These are phyloP conservation scores for Halocaridina rubra DNA, from an alignment of 2,888 invertebrate species.

Conservation along the genomic window DNA sequence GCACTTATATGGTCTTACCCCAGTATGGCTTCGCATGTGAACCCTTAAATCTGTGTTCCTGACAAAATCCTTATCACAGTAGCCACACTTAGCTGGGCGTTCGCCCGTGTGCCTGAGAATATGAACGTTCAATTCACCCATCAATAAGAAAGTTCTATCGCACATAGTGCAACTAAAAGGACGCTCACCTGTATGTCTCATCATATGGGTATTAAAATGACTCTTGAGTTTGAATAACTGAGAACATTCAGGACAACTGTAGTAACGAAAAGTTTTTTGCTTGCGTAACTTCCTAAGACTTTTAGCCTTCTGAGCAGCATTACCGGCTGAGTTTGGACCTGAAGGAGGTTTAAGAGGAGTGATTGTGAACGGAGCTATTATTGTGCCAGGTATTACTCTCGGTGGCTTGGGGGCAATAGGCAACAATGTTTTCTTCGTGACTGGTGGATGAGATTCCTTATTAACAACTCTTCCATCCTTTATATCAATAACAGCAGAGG, in stretches of 20 bases:
- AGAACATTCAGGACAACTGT: background rate
- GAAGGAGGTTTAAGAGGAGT: background rate
- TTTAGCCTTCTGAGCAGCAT: background rate
- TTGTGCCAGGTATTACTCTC: background rate
- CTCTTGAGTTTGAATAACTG: background rate
- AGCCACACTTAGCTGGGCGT: background rate
- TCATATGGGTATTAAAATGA: background rate
- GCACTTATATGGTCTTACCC: background rate
- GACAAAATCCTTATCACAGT: background rate
- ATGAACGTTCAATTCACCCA: background rate
- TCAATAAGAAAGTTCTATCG: background rate
- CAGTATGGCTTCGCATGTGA: background rate
- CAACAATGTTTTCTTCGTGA: background rate
- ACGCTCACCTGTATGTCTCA: background rate
- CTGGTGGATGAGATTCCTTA: background rate
- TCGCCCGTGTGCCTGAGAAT: background rate
- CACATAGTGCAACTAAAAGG: background rate
- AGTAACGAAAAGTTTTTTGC: background rate
- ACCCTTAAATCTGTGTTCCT: background rate
- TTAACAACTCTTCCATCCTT: background rate
- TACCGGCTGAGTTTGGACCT: background rate
- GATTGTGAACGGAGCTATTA: background rate
- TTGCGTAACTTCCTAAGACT: background rate
- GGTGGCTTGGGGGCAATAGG: background rate
- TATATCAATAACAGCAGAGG: background rate